A percentile compares a stretch with the other conserved stretches of the same genome.
Conservation (phyloP, 2,797 vertebrate genomes). For the Melanotaenia parkinsoni region DNA sequence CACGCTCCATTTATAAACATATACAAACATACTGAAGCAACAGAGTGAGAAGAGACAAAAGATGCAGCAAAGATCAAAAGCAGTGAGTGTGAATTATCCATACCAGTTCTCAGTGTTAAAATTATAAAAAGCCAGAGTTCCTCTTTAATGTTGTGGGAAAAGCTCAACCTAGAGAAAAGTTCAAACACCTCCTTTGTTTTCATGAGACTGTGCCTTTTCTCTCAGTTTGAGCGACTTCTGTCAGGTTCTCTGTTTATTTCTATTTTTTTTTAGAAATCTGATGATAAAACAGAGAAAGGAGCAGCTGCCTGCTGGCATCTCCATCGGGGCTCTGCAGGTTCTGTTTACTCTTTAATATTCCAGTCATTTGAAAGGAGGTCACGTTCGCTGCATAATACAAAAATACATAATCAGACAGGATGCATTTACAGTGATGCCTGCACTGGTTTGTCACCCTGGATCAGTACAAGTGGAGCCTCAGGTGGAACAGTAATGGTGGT, state of each 20-base stretch:
- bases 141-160: slow-evolving; percentile 50
- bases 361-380: slow-evolving; percentile 74
- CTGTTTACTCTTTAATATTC: slow-evolving; percentile 71
- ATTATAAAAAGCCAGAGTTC: slow-evolving; percentile 61
- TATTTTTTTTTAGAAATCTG: slow-evolving; percentile 40
- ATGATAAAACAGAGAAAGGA: slow-evolving; percentile 60
- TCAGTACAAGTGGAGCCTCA: slow-evolving; percentile 54
- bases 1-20: slow-evolving; percentile 23
- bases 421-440: slow-evolving; percentile 59
- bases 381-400: slow-evolving; percentile 50
- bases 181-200: slow-evolving; percentile 64
- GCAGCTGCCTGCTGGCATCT: slow-evolving; percentile 72
- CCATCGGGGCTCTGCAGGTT: slow-evolving; percentile 62
- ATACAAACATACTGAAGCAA: slow-evolving; percentile 28
- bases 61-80: slow-evolving; percentile 52
- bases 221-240: slow-evolving; percentile 65
- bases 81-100: slow-evolving; percentile 54
- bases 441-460: slow-evolving; percentile 52
- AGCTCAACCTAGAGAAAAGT: slow-evolving; percentile 54
- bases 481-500: slow-evolving; percentile 43
- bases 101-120: slow-evolving; percentile 52
- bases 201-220: slow-evolving; percentile 43
- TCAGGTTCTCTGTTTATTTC: slow-evolving; percentile 72
- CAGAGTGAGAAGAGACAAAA: slow-evolving; percentile 47
- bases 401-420: slow-evolving; percentile 63